Evolutionary conservation across 2,797 vertebrate genomes (phyloP).

Genomic region (Salmo trutta): DNA sequence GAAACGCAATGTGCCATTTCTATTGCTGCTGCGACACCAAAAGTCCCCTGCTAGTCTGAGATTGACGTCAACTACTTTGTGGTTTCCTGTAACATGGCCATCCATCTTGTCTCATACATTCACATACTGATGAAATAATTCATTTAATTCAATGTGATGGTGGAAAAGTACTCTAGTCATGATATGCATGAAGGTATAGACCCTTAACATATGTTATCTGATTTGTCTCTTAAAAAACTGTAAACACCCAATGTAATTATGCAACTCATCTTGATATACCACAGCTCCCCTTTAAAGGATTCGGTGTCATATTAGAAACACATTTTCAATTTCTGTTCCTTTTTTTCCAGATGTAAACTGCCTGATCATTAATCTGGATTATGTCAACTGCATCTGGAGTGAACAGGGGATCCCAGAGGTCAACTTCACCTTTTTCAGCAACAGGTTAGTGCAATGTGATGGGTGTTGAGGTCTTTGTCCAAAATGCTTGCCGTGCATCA

Average conservation of each 20-base stretch:
- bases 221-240: no score
- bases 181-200: no score
- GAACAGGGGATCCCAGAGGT: background rate
- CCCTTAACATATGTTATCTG: no score
- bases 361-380: background rate
- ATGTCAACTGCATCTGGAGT: background rate
- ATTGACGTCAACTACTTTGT: background rate
- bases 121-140: background rate
- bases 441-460: background rate
- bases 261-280: no score
- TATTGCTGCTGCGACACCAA: background rate
- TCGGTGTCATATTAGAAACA: no score
- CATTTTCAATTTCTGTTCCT: background rate
- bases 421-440: background rate
- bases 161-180: no score
- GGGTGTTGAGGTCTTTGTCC: background rate
- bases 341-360: background rate
- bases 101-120: background rate
- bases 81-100: background rate
- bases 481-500: background rate
- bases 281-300: no score
- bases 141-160: no score
- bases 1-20: background rate
- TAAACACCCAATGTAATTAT: no score
- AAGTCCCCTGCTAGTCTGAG: background rate